Percentiles rank a stretch among this genome's conserved stretches.
phyloP scores from a whole-genome alignment of 2,113 vertebrate species.

The Nannospalax galili region DNA sequence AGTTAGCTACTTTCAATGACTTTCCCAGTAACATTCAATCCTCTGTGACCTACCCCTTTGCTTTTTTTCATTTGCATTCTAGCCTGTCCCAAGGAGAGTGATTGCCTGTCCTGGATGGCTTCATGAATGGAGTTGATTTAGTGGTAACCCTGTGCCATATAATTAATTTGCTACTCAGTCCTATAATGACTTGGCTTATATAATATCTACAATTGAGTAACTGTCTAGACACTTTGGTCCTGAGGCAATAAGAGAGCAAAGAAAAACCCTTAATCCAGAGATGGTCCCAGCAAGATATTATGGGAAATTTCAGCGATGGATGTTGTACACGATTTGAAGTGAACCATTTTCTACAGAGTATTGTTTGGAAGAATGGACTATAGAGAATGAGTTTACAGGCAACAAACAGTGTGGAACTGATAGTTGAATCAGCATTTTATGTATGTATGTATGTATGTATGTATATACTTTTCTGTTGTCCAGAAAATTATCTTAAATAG shows the following conservation, averaged over 20 bases:
- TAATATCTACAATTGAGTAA: not conserved
- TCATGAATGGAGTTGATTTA: constrained; percentile 48
- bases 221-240: not conserved
- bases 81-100: not conserved
- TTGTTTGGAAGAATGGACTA: not conserved
- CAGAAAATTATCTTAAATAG: not conserved
- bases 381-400: not conserved
- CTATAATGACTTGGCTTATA: accelerated
- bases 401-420: not conserved
- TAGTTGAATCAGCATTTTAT: not conserved
- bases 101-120: constrained; percentile 47
- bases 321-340: not conserved
- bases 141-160: not conserved
- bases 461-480: no score
- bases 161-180: constrained; percentile 28
- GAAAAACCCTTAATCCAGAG: not conserved
- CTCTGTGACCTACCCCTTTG: constrained; percentile 53
- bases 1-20: constrained; percentile 37
- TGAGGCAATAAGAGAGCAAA: not conserved
- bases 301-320: not conserved
- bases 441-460: no score
- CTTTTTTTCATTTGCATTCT: constrained; percentile 72
- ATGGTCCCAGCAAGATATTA: not conserved
- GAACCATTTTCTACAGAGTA: not conserved
- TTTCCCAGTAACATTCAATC: constrained; percentile 17